Conservation (phyloP, 2,888 invertebrate species). For the Phania funesta region DNA sequence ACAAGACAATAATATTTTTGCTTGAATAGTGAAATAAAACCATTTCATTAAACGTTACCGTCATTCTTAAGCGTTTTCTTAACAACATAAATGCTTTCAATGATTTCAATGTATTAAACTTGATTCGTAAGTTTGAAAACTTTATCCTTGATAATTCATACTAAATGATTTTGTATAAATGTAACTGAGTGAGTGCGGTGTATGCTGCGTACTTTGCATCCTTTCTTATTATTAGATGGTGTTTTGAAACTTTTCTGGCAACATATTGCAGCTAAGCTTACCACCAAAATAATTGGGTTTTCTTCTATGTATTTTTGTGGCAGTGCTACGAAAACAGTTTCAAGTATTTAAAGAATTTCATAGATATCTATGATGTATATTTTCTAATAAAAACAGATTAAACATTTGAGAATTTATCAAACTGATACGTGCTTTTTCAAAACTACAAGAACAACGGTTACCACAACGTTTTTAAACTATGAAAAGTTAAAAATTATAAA, state of each 20-base stretch:
- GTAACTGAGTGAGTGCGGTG: background rate
- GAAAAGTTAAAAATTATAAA: no score
- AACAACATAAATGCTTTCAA: conserved; percentile 22
- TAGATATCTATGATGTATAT: background rate
- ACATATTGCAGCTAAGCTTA: conserved; percentile 68
- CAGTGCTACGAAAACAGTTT: no score
- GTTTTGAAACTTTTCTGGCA: conserved; percentile 67
- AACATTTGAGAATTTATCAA: background rate
- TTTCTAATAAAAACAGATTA: background rate
- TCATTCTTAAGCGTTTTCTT: conserved; percentile 23
- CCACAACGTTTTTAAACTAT: no score
- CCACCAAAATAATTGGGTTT: conserved; percentile 61
- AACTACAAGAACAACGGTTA: background rate
- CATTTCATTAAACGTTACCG: no score
- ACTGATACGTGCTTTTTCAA: background rate
- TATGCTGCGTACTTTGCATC: conserved; percentile 50
- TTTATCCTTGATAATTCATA: conserved; percentile 47
- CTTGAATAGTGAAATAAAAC: background rate
- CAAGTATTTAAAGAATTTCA: background rate
- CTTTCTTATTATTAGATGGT: conserved; percentile 59
- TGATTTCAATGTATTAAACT: conserved; percentile 43
- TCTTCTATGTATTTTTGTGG: conserved; percentile 6
- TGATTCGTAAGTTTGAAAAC: conserved; percentile 47
- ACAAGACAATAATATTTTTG: no score
- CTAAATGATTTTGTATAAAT: background rate